Base-by-base conservation (phyloP, 2,797 vertebrate species). In the Tragopan temminckii region DNA sequence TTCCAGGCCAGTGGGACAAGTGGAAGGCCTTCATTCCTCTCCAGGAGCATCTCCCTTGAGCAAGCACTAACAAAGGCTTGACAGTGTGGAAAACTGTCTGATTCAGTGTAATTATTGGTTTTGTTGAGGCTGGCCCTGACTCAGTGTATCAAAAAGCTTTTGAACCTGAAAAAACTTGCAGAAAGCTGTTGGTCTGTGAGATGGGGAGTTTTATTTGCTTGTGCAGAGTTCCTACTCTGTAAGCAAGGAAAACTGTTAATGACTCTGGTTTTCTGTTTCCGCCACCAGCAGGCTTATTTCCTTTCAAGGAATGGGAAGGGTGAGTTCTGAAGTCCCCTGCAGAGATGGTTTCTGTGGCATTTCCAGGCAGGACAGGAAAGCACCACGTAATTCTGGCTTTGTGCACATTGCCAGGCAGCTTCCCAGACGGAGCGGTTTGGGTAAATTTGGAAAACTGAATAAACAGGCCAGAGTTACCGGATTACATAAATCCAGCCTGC, bases 1-100 rank as follows among this genome's bases (percentile, higher is more conserved):
- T 33, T 5, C 8, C 42, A 71, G 52, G 42, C 48, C 6, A 38
- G 5, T 11, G 4, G 0, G 1, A 38, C 29, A 82, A 58, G 9
- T 58, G 31, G 53, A 45, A 85, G 18, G 29, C 9, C 8, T 59
- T 50, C 53, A 13, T 27, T 62, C 5, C 31, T 58, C 29, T 83
- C 42, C 18, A 27, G 40, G 57, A 55, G 12, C 45, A 70, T 72
- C 38, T 42, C 74, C 52, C 23, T 64, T 50, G 35, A 90, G 42
- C 14, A 72, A 63, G 19, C 14, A 25, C 45, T 52, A 66, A 64
- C 1, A 13, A 81, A 85, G 19, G 29, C n/a, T 90, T 67, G 27
- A 11, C 25, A 36, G 7, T 11, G 35, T 42, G 62, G n/a, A 69
- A 55, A 85, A 48, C 0, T 3, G 10, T 24, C 45, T 80, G n/a